Conservation (phyloP, 2,888 invertebrate genomes). For the Drosophila kuntzei region DNA sequence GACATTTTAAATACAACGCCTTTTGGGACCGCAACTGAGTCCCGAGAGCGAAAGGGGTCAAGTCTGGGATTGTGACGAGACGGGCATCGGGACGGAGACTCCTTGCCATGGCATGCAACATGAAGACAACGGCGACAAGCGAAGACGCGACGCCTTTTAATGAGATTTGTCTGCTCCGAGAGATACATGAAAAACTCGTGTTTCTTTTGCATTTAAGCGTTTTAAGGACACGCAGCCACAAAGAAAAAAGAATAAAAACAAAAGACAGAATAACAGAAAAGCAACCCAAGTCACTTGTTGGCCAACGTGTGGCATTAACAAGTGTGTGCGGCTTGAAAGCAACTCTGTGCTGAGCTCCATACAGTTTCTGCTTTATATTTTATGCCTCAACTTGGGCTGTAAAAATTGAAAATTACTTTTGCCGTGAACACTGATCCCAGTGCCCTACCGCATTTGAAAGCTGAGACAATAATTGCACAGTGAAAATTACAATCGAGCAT, state of each 20-base stretch:
- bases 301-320: slow-evolving; percentile 56
- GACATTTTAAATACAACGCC: slow-evolving; percentile 81
- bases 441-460: slow-evolving; percentile 75
- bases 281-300: slow-evolving; percentile 8
- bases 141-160: slow-evolving; percentile 78
- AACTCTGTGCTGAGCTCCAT: slow-evolving; percentile 6
- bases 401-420: slow-evolving; percentile 79
- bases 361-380: slow-evolving; percentile 58
- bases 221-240: slow-evolving; percentile 71
- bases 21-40: slow-evolving; percentile 37
- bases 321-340: slow-evolving; percentile 32
- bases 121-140: slow-evolving; percentile 33
- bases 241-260: neutral
- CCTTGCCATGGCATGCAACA: slow-evolving; percentile 17
- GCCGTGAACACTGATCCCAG: slow-evolving; percentile 1
- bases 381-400: slow-evolving; percentile 66
- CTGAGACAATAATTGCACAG: slow-evolving; percentile 76
- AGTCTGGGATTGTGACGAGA: slow-evolving; percentile 5
- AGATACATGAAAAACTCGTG: slow-evolving; percentile 72
- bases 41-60: slow-evolving; percentile 60
- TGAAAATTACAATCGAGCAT: slow-evolving; percentile 77
- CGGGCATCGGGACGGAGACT: slow-evolving; percentile 5
- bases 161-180: slow-evolving; percentile 75
- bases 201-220: slow-evolving; percentile 64
- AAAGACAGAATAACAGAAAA: neutral